A percentile compares a stretch with the other conserved stretches of the same genome.
Evolutionary conservation across 2,888 invertebrate species (phyloP).

Genomic region (Microdon myrmicae): DNA sequence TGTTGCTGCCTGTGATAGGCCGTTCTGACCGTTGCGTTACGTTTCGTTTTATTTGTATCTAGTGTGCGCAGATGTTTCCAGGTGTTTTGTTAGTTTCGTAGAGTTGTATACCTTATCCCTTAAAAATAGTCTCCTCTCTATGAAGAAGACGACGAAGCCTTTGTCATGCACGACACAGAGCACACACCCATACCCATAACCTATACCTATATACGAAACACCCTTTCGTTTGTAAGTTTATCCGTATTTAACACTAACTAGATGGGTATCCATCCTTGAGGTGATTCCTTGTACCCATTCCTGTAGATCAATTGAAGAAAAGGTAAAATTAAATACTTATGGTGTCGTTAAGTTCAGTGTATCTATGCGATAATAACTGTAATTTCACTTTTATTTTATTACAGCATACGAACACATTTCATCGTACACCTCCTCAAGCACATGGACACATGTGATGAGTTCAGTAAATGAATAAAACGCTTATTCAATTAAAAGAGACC

Average conservation of each 20-base stretch:
- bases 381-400: constrained; percentile 15
- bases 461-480: constrained; percentile 32
- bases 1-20: constrained; percentile 28
- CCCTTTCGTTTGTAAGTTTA: constrained; percentile 46
- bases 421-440: constrained; percentile 8
- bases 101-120: constrained; percentile 14
- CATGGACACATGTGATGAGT: constrained; percentile 22
- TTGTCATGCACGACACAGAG: constrained; percentile 21
- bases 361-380: constrained; percentile 24
- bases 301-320: constrained; percentile 26
- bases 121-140: constrained; percentile 9
- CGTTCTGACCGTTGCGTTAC: constrained; percentile 10
- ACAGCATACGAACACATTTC: constrained; percentile 1
- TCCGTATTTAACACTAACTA: constrained; percentile 48
- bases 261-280: constrained; percentile 44
- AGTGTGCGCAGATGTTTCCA: constrained; percentile 44
- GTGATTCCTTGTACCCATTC: constrained; percentile 36
- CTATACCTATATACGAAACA: no score
- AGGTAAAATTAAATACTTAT: constrained; percentile 3
- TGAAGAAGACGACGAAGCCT: constrained; percentile 15
- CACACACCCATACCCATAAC: constrained; percentile 22
- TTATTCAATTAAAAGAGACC: constrained; percentile 22
- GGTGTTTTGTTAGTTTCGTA: constrained; percentile 36
- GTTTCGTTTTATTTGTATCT: constrained; percentile 18
- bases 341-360: background rate